These are phyloP conservation scores for Homalodisca vitripennis DNA, from an alignment of 1,140 invertebrate species.

Conservation along the genomic window DNA sequence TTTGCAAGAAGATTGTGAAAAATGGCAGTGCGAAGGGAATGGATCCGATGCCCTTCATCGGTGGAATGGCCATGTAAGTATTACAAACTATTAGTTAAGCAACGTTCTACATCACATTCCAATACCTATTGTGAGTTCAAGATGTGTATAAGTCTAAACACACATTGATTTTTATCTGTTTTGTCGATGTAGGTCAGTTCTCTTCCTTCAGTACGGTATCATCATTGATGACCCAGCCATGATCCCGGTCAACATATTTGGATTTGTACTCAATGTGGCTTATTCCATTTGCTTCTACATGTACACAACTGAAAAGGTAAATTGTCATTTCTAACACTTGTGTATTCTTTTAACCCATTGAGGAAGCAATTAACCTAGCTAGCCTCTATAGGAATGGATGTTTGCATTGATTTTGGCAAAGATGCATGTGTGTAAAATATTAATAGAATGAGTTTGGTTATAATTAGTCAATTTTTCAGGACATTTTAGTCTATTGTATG, in stretches of 20 bases:
- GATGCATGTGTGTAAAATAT: too few species aligned
- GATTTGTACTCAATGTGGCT: conserved; percentile 60
- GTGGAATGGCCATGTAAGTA: conserved; percentile 72
- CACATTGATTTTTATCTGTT: neutral
- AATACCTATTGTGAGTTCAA: neutral
- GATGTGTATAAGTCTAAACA: neutral
- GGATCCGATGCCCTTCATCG: conserved; percentile 66
- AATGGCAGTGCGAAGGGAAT: conserved; percentile 60
- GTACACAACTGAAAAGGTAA: conserved; percentile 57
- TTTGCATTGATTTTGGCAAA: neutral
- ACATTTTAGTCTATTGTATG: too few species aligned
- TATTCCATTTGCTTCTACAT: conserved; percentile 65
- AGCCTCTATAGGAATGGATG: too few species aligned
- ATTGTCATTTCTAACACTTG: too few species aligned
- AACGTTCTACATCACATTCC: too few species aligned
- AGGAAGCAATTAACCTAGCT: neutral
- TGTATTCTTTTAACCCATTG: conserved; percentile 8
- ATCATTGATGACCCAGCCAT: conserved; percentile 68
- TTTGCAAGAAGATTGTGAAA: conserved; percentile 68
- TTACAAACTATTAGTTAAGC: neutral
- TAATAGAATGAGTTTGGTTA: too few species aligned
- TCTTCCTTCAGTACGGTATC: conserved; percentile 69
- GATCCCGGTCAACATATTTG: conserved; percentile 71
- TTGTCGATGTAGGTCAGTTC: conserved; percentile 55
- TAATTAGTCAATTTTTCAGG: too few species aligned